phyloP scores from a whole-genome alignment of 30 jellyfish, hydroid and myxozoan genomes.

The Chrysaora quinquecirrha region DNA sequence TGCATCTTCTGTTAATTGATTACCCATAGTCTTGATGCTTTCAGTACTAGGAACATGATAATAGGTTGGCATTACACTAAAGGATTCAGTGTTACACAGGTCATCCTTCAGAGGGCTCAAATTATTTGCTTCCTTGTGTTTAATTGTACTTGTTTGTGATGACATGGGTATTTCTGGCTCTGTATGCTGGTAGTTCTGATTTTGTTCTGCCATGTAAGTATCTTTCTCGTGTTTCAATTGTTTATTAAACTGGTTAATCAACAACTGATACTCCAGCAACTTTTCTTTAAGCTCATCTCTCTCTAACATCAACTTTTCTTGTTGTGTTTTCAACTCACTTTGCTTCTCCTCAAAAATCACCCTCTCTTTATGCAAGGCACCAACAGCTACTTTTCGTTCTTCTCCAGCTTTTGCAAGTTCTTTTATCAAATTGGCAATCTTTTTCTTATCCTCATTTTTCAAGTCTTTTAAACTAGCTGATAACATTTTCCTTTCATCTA shows the following conservation, averaged over 20 bases:
- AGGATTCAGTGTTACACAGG: neutral
- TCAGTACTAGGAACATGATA: neutral
- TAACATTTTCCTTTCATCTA: conserved; percentile 1
- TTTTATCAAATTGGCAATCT: conserved; percentile 75
- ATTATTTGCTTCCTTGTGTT: too few relatives aligned
- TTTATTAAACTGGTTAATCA: conserved; percentile 37
- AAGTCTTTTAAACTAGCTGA: conserved; percentile 55
- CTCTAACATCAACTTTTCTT: conserved; percentile 52
- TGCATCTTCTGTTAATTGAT: neutral
- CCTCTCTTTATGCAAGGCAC: conserved; percentile 54
- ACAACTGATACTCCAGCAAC: conserved; percentile 61
- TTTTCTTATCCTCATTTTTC: conserved; percentile 41
- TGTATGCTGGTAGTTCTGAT: neutral
- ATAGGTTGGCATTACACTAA: conserved; percentile 25
- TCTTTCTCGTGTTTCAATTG: conserved; percentile 44
- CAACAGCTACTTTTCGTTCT: conserved; percentile 70
- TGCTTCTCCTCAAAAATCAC: conserved; percentile 48
- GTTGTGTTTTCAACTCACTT: conserved; percentile 26
- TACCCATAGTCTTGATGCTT: neutral
- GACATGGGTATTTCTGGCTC: conserved; percentile 10
- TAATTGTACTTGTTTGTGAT: too few relatives aligned
- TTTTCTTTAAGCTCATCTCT: conserved; percentile 68
- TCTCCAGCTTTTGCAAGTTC: conserved; percentile 92
- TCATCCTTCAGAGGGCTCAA: conserved; percentile 11
- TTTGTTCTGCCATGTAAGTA: neutral